Percentiles rank a stretch among this genome's conserved stretches.
Evolutionary conservation across 2,888 invertebrate genomes (phyloP).

Genomic region (Dasypolia templi): DNA sequence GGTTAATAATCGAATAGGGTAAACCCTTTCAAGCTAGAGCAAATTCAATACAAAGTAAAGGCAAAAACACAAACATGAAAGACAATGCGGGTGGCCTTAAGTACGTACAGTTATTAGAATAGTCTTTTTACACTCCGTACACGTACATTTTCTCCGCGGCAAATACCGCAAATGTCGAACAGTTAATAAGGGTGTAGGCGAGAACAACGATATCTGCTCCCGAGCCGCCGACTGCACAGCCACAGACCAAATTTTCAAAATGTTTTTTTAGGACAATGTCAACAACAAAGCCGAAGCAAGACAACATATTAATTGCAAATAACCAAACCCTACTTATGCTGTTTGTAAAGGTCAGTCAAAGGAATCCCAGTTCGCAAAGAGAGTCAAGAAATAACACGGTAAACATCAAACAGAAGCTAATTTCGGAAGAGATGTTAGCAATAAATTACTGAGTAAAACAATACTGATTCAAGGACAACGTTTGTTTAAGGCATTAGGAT

Average conservation of each 20-base stretch:
- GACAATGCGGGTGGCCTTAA: slow-evolving; percentile 51
- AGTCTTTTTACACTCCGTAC: slow-evolving; percentile 51
- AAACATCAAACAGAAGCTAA: slow-evolving; percentile 55
- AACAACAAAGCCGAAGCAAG: slow-evolving; percentile 73
- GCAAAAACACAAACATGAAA: slow-evolving; percentile 30
- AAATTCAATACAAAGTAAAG: slow-evolving; percentile 35
- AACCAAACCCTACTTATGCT: slow-evolving; percentile 68
- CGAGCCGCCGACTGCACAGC: slow-evolving; percentile 62
- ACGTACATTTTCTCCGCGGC: slow-evolving; percentile 53
- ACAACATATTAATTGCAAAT: slow-evolving; percentile 83
- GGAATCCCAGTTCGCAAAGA: slow-evolving; percentile 33
- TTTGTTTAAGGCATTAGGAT: slow-evolving; percentile 49
- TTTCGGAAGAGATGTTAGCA: slow-evolving; percentile 49
- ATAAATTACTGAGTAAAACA: slow-evolving; percentile 54
- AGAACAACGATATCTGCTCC: slow-evolving; percentile 59
- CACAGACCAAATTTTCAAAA: slow-evolving; percentile 72
- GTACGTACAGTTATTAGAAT: slow-evolving; percentile 54
- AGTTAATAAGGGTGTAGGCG: slow-evolving; percentile 59
- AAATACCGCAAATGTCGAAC: slow-evolving; percentile 62
- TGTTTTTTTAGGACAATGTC: slow-evolving; percentile 82
- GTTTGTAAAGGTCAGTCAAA: slow-evolving; percentile 63
- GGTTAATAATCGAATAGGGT: neutral
- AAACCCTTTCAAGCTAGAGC: slow-evolving; percentile 9
- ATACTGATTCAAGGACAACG: slow-evolving; percentile 47
- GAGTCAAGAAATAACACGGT: slow-evolving; percentile 44